Evolutionary conservation across 1,140 invertebrate species (phyloP).

Genomic region (Pogonognathellus flavescens): DNA sequence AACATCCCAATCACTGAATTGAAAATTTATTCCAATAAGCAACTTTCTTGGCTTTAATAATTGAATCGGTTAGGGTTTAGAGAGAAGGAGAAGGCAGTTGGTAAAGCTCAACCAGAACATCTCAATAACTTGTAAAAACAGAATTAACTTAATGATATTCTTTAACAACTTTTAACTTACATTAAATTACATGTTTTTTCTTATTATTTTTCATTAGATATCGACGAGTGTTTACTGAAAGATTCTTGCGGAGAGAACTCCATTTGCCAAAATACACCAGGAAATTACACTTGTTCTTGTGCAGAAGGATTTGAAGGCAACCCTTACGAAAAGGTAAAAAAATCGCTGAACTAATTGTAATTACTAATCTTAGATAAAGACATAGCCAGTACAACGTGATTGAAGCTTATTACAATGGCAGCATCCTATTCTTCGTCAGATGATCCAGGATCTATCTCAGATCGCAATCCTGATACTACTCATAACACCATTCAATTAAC

Average conservation of each 20-base stretch:
- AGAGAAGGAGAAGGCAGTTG: too few relatives aligned
- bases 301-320: conserved; percentile 75
- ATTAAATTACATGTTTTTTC: background rate
- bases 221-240: conserved; percentile 86
- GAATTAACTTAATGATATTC: background rate
- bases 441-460: conserved; percentile 1
- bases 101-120: too few relatives aligned
- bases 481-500: too few relatives aligned
- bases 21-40: background rate
- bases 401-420: background rate
- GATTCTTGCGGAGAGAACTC: conserved; percentile 85
- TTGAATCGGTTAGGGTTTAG: too few relatives aligned
- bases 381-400: background rate
- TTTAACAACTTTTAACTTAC: background rate
- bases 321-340: conserved; percentile 27
- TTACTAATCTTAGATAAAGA: conserved; percentile 9
- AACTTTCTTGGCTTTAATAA: background rate
- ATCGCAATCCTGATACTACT: background rate
- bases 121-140: too few relatives aligned
- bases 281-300: conserved; percentile 90
- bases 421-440: background rate
- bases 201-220: conserved; percentile 75
- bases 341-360: conserved; percentile 16
- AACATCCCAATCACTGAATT: background rate
- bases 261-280: conserved; percentile 84